Evolutionary conservation across 2,113 vertebrate genomes (phyloP).

Genomic region (Calonectris borealis): DNA sequence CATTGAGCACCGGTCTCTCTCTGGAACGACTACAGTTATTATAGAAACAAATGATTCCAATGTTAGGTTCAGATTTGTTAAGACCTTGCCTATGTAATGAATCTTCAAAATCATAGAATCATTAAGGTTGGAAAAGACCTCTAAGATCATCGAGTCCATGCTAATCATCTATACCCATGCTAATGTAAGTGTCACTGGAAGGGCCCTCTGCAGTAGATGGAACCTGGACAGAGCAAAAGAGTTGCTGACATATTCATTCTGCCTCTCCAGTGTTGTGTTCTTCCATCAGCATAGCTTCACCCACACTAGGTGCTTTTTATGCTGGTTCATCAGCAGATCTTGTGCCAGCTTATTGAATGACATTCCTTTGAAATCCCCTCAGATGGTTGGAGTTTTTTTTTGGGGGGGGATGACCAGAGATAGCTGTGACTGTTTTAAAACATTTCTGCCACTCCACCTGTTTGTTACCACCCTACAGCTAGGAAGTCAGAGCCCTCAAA

Average conservation of each 20-base stretch:
- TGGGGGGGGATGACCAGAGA: background rate
- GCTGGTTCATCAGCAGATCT: background rate
- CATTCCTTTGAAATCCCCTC: background rate
- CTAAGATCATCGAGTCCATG: too few relatives aligned
- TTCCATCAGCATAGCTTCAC: background rate
- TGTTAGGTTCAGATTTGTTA: background rate
- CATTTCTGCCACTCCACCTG: background rate
- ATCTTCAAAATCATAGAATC: background rate
- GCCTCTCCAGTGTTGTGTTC: background rate
- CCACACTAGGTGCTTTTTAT: background rate
- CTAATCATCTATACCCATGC: too few relatives aligned
- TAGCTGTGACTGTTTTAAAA: background rate
- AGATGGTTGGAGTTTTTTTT: background rate
- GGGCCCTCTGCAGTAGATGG: background rate
- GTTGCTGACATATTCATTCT: background rate
- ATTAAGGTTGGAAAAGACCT: background rate
- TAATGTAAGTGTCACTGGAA: too few relatives aligned
- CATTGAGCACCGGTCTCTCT: background rate
- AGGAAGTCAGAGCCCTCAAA: background rate
- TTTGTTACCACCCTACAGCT: background rate
- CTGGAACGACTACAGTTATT: background rate
- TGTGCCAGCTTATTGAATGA: background rate
- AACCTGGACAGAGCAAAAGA: background rate
- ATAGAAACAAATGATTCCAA: background rate
- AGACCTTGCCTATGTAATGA: background rate